Conservation (phyloP, 2,113 vertebrate genomes). For the Alethe castanea region DNA sequence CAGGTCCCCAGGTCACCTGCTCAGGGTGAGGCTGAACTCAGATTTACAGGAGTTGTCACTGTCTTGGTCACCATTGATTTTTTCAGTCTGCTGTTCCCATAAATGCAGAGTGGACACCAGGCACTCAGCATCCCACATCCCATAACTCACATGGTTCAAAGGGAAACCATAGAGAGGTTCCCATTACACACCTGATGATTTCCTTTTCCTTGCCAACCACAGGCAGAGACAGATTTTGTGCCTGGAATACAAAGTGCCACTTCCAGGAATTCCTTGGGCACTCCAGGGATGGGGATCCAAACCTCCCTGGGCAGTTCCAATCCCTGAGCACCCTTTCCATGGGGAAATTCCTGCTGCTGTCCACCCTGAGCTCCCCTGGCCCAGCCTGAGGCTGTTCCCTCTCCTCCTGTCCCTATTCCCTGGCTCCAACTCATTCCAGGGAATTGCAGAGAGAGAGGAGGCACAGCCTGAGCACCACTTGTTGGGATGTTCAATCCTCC, state of each 20-base stretch:
- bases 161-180: background rate
- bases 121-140: background rate
- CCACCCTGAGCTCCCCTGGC: background rate
- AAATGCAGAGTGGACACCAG: background rate
- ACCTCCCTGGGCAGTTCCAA: background rate
- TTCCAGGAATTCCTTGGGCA: accelerated
- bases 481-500: background rate
- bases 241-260: background rate
- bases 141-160: accelerated
- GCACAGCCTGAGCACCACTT: accelerated
- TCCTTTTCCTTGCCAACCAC: background rate
- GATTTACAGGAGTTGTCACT: background rate
- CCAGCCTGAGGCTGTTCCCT: background rate
- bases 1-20: background rate
- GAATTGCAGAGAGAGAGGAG: background rate
- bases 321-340: background rate
- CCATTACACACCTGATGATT: background rate
- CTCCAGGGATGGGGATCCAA: background rate
- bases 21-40: background rate
- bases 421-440: background rate
- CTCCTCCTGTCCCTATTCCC: background rate
- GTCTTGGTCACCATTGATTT: background rate
- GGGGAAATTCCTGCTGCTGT: background rate
- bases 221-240: background rate
- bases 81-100: background rate